These are phyloP conservation scores for Drosophila tripunctata DNA, from an alignment of 2,888 invertebrate species.

Conservation along the genomic window DNA sequence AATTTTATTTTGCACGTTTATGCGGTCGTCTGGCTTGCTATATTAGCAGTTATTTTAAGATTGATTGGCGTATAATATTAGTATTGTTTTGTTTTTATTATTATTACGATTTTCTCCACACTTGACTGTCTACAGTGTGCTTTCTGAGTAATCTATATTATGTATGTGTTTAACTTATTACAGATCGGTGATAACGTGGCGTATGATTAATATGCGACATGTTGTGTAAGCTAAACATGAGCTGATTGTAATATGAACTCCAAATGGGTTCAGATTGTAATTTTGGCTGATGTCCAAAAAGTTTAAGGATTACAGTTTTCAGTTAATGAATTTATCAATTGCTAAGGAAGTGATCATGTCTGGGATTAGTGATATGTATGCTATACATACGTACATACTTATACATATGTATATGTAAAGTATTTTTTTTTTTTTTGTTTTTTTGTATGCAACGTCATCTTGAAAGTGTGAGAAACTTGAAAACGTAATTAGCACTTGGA, in stretches of 20 bases:
- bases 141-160: background rate
- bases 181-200: background rate
- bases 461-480: constrained; percentile 75
- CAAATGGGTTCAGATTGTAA: background rate
- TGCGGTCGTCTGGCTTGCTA: constrained; percentile 32
- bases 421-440: no score
- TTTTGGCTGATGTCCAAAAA: no score
- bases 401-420: constrained; percentile 23
- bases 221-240: background rate
- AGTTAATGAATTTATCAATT: no score
- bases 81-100: background rate
- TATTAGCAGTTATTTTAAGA: constrained; percentile 63
- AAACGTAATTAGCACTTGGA: constrained; percentile 67
- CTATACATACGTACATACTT: no score
- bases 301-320: no score
- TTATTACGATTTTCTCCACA: background rate
- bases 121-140: constrained; percentile 18
- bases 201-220: constrained; percentile 5
- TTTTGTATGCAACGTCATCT: constrained; percentile 19
- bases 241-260: background rate
- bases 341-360: no score
- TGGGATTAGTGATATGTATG: no score
- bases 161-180: no score
- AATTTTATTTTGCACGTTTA: constrained; percentile 36
- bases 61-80: constrained; percentile 28